A percentile compares a stretch with the other conserved stretches of the same genome.
Conservation (phyloP, 2,797 vertebrate species). For the Xenentodon cancila region DNA sequence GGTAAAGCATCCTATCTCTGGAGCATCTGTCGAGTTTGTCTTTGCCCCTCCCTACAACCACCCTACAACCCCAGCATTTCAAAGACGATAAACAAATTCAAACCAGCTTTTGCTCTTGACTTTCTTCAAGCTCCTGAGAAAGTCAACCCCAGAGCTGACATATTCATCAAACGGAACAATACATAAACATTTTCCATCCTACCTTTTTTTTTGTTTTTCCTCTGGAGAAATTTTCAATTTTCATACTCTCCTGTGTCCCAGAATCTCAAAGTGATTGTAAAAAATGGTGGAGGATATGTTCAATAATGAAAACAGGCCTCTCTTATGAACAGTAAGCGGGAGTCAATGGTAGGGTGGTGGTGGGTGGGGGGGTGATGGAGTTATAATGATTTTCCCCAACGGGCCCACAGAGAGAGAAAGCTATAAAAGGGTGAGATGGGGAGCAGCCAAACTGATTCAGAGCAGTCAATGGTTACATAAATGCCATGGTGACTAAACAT, state of each 20-base stretch:
- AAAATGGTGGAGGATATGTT: conserved; percentile 29
- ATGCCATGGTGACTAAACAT: too few species aligned
- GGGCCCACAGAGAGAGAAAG: too few species aligned
- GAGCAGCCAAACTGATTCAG: too few species aligned
- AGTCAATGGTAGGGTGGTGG: neutral
- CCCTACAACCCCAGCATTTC: conserved; percentile 26
- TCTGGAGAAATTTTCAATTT: conserved; percentile 28
- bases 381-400: too few species aligned
- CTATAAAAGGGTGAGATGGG: too few species aligned
- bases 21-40: conserved; percentile 28
- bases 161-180: conserved; percentile 22
- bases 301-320: conserved; percentile 33
- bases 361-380: too few species aligned
- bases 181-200: neutral
- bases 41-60: conserved; percentile 20
- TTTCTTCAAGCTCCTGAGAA: conserved; percentile 29
- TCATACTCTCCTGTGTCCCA: conserved; percentile 5
- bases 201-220: neutral
- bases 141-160: conserved; percentile 15
- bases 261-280: conserved; percentile 34
- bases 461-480: too few species aligned
- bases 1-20: conserved; percentile 17
- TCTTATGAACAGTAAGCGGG: conserved; percentile 28
- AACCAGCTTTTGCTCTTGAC: conserved; percentile 4
- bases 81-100: conserved; percentile 25